A percentile compares a stretch with the other conserved stretches of the same genome.
Evolutionary conservation across 92 coral and sea anemone genomes (phyloP).

Genomic region (Diadumene lineata): DNA sequence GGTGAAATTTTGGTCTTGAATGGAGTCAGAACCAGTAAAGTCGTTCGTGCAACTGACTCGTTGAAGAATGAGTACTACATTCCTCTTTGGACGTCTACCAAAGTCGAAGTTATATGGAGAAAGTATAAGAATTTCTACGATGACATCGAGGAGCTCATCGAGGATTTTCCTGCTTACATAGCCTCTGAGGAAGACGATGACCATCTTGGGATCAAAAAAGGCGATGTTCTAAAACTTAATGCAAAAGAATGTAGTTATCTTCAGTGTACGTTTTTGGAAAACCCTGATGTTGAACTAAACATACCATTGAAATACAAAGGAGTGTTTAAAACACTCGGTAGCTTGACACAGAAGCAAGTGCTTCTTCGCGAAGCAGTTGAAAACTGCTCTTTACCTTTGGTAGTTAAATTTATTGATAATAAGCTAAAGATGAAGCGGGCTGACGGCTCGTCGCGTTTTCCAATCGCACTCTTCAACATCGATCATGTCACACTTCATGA

Average conservation of each 20-base stretch:
- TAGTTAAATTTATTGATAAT: constrained; percentile 21
- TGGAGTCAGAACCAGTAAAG: not conserved
- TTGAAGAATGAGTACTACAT: constrained; percentile 11
- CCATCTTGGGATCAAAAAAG: constrained; percentile 28
- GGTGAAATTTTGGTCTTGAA: constrained; percentile 5
- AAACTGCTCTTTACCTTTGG: constrained; percentile 13
- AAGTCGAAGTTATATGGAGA: constrained; percentile 28
- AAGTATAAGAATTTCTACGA: constrained; percentile 30
- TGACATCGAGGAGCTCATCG: constrained; percentile 12
- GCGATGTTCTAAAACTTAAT: constrained; percentile 39
- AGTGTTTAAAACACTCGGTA: constrained; percentile 28
- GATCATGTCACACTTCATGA: constrained; percentile 26
- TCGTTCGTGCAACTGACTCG: constrained; percentile 22
- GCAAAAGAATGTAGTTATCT: constrained; percentile 13
- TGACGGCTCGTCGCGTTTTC: constrained; percentile 14
- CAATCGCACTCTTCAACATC: constrained; percentile 2
- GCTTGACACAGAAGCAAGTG: not conserved
- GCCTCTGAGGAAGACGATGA: constrained; percentile 14
- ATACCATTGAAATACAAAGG: constrained; percentile 28
- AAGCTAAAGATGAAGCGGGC: constrained; percentile 18
- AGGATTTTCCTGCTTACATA: constrained; percentile 23
- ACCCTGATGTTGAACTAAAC: constrained; percentile 1
- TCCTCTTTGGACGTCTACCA: constrained; percentile 8
- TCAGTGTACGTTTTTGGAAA: constrained; percentile 1
- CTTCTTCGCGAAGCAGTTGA: constrained; percentile 3